phyloP scores from a whole-genome alignment of 2,113 vertebrate species.

The Coregonus clupeaformis region DNA sequence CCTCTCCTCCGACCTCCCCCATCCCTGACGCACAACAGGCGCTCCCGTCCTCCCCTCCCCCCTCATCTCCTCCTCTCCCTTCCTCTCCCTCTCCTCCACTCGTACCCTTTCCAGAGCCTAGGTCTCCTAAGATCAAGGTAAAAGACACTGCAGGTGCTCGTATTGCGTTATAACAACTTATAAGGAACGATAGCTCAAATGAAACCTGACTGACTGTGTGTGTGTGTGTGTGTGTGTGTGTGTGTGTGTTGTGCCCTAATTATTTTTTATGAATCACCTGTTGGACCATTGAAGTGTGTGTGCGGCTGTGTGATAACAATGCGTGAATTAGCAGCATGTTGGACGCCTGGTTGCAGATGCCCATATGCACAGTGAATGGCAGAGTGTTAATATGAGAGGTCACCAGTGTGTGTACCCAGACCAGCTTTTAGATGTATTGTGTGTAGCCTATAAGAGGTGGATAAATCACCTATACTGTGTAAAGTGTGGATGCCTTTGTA shows the following conservation, averaged over 20 bases:
- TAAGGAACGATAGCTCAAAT: not conserved
- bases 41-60: conserved; percentile 36
- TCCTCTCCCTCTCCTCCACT: conserved; percentile 72
- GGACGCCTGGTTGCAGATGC: too few relatives aligned
- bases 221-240: conserved; percentile 18
- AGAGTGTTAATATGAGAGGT: too few relatives aligned
- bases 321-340: too few relatives aligned
- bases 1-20: conserved; percentile 25
- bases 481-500: too few relatives aligned
- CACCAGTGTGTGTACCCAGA: too few relatives aligned
- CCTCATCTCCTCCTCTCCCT: conserved; percentile 50
- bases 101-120: conserved; percentile 74
- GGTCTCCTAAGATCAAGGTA: conserved; percentile 86
- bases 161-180: not conserved
- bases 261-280: not conserved
- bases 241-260: conserved; percentile 25
- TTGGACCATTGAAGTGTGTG: not conserved
- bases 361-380: too few relatives aligned
- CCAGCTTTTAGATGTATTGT: too few relatives aligned
- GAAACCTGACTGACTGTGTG: not conserved
- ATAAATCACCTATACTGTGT: too few relatives aligned
- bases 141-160: conserved; percentile 48
- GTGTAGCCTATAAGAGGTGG: too few relatives aligned
- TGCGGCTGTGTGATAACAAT: conserved; percentile 32
- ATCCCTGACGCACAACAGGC: conserved; percentile 44